These are phyloP conservation scores for Heliconius himera DNA, from an alignment of 1,140 invertebrate genomes.

Conservation along the genomic window DNA sequence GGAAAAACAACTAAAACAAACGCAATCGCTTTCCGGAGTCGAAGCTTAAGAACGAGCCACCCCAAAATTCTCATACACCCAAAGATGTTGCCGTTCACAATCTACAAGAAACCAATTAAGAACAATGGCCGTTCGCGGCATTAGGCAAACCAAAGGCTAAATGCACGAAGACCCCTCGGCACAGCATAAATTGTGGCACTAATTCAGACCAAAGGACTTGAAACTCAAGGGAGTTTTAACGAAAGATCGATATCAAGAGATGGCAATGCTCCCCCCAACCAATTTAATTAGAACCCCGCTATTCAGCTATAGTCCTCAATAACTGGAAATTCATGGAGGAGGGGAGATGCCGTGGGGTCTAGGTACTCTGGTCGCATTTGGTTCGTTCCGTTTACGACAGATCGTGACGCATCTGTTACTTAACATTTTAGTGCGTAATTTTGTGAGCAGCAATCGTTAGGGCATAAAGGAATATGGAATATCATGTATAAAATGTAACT, in stretches of 20 bases:
- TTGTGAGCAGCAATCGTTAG: constrained; percentile 41
- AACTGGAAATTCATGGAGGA: constrained; percentile 47
- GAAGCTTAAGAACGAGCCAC: not conserved
- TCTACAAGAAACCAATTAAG: constrained; percentile 44
- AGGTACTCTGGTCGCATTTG: constrained; percentile 38
- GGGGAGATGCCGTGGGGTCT: constrained; percentile 44
- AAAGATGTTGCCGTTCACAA: constrained; percentile 18
- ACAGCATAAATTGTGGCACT: constrained; percentile 68
- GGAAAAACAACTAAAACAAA: not conserved
- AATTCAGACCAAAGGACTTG: constrained; percentile 68
- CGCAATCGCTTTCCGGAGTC: not conserved
- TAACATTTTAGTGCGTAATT: constrained; percentile 47
- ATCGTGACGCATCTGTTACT: constrained; percentile 51
- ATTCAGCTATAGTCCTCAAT: constrained; percentile 50
- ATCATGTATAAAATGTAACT: constrained; percentile 12
- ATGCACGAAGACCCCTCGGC: constrained; percentile 52
- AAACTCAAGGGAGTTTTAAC: constrained; percentile 67
- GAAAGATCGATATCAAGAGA: constrained; percentile 76
- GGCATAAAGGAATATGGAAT: constrained; percentile 30
- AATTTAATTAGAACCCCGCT: constrained; percentile 54
- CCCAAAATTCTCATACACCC: constrained; percentile 20
- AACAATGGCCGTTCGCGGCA: constrained; percentile 41
- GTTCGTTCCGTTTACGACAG: constrained; percentile 44
- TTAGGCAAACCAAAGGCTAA: constrained; percentile 46
- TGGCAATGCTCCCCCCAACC: constrained; percentile 57